These are phyloP conservation scores for Trichomycterus rosablanca DNA, from an alignment of 2,113 vertebrate genomes.

Conservation along the genomic window DNA sequence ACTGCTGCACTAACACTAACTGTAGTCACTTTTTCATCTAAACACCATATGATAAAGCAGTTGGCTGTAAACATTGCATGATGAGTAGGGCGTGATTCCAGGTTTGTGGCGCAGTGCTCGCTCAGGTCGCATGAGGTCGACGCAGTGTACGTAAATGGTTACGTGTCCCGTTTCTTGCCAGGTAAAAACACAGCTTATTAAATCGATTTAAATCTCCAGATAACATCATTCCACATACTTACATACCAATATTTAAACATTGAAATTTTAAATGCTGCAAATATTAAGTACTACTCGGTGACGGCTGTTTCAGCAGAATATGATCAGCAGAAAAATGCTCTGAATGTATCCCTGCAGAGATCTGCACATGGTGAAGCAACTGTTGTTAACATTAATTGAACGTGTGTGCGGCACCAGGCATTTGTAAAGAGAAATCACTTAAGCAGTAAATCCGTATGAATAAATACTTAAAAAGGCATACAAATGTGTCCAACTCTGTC, in stretches of 20 bases:
- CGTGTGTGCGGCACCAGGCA: no score
- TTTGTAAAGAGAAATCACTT: no score
- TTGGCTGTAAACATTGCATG: no score
- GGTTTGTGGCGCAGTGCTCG: constrained; percentile 37
- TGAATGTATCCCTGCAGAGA: background rate
- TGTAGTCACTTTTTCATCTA: no score
- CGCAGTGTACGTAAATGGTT: constrained; percentile 32
- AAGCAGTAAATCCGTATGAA: no score
- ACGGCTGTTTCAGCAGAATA: constrained; percentile 9
- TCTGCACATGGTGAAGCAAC: background rate
- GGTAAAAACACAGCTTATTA: background rate
- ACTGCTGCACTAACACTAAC: no score
- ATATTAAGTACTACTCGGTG: background rate
- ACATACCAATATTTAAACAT: background rate
- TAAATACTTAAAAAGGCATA: no score
- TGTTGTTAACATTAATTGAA: no score
- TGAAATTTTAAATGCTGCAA: background rate
- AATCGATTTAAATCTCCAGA: background rate
- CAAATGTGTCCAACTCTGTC: no score
- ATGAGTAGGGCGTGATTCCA: constrained; percentile 15
- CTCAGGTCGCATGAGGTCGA: constrained; percentile 35
- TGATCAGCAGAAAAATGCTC: no score
- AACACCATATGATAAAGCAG: no score
- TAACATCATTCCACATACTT: background rate
- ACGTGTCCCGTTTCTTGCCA: constrained; percentile 1